These are phyloP conservation scores for Aythya baeri DNA, from an alignment of 2,113 vertebrate genomes.

Conservation along the genomic window DNA sequence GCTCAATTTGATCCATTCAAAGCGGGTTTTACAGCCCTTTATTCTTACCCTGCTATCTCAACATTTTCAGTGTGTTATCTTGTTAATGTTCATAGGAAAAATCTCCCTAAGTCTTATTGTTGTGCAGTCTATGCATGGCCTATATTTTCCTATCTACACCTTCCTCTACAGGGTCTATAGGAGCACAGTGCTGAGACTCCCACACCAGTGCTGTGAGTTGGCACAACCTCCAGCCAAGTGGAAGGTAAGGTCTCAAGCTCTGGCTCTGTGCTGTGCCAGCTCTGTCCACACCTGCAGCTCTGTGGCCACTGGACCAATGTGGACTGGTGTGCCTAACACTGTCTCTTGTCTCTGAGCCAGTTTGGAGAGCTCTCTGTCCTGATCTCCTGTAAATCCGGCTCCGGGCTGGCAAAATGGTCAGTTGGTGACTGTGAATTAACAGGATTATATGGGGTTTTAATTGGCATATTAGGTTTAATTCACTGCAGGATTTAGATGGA, in stretches of 20 bases:
- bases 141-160: neutral
- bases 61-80: neutral
- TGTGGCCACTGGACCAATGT: neutral
- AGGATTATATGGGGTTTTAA: neutral
- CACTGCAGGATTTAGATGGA: neutral
- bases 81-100: neutral
- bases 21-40: neutral
- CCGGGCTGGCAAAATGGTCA: neutral
- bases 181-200: neutral
- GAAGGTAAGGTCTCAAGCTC: neutral
- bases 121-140: neutral
- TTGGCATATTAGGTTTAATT: neutral
- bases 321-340: neutral
- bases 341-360: neutral
- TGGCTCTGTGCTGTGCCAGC: neutral
- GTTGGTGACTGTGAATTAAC: neutral
- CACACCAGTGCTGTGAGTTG: accelerated
- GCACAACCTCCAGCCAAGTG: neutral
- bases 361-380: neutral
- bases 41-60: neutral
- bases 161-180: neutral
- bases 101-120: neutral
- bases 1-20: neutral
- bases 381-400: neutral
- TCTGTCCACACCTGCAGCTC: accelerated